phyloP scores from a whole-genome alignment of 2,797 vertebrate genomes.

The Cossypha heuglini region DNA sequence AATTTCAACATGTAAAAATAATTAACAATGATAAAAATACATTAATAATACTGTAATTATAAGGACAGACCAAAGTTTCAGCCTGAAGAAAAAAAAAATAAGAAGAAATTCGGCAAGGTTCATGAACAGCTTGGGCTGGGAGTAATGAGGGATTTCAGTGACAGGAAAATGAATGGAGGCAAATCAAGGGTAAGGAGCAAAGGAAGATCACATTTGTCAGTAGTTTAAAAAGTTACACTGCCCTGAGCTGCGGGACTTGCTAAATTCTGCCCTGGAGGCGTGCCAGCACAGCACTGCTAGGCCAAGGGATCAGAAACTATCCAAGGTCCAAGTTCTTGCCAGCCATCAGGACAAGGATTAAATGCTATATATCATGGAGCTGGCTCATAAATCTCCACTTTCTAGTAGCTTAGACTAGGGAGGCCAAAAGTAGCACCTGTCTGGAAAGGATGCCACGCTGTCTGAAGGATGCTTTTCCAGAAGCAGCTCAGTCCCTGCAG shows the following conservation, averaged over 20 bases:
- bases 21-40: slow-evolving; percentile 72
- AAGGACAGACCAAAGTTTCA: slow-evolving; percentile 44
- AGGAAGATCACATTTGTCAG: slow-evolving; percentile 59
- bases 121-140: not conserved
- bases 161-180: slow-evolving; percentile 38
- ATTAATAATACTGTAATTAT: slow-evolving; percentile 70
- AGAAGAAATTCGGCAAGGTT: slow-evolving; percentile 11
- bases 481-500: not conserved
- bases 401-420: slow-evolving; percentile 24
- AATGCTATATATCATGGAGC: not conserved
- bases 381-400: slow-evolving; percentile 36
- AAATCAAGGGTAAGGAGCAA: slow-evolving; percentile 37
- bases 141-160: slow-evolving; percentile 42
- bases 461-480: slow-evolving; percentile 25
- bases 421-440: slow-evolving; percentile 56
- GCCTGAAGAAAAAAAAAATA: not conserved
- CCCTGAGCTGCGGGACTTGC: slow-evolving; percentile 14
- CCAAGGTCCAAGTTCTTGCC: slow-evolving; percentile 18
- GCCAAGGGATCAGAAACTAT: slow-evolving; percentile 26
- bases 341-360: slow-evolving; percentile 17
- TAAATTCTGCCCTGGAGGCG: slow-evolving; percentile 34
- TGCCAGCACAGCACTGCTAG: not conserved
- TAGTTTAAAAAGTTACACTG: slow-evolving; percentile 19
- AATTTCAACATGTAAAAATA: slow-evolving; percentile 73
- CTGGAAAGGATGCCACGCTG: not conserved